Evolutionary conservation across 2,113 vertebrate genomes (phyloP), one percentile per base, ranked within the genome.

Genomic region (Crocuta crocuta): DNA sequence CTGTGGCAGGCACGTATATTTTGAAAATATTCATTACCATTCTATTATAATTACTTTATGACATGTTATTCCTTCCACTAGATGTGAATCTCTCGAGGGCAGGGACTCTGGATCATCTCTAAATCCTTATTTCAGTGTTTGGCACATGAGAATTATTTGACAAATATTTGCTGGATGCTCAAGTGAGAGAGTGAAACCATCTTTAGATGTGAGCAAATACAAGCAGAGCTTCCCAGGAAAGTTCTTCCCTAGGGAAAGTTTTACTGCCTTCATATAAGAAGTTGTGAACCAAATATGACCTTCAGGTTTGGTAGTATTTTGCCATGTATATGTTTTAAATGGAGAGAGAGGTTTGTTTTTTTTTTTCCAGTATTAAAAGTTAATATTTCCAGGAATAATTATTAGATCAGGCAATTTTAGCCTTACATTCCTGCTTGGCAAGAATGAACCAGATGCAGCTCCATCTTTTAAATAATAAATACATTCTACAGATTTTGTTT

Each of bases 141-240:
- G 55, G 74, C n/a, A 92, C 23, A 39, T 31, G 39, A 95, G 48
- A 96, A 70, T 63, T 86, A 19, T 53, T 63, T 90, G 92, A 89
- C 70, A 97, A 97, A 95, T 83, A 95, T 84, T 95, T 96, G 83
- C 61, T 71, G 21, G 43, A 79, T 94, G 24, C 33, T 86, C n/a
- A 33, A 74, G 58, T 73, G 87, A 91, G 87, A 87, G 0, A 89
- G 74, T 66, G 83, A 96, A 92, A 58, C 23, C 58, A 86, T 89
- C 82, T 91, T 82, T 53, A 78, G 66, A 85, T 15, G 17, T 71
- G 65, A 97, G 84, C 80, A 96, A 97, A 95, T 26, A 65, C 4
- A 83, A 82, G 89, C 45, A 86, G 28, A 4, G 26, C 53, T 95
- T 96, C 58, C 31, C 55, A 92, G 43, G 33, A 92, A 97, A 58